A percentile compares a stretch with the other conserved stretches of the same genome.
Conservation (phyloP, 2,113 vertebrate species). For the Todiramphus chloris region DNA sequence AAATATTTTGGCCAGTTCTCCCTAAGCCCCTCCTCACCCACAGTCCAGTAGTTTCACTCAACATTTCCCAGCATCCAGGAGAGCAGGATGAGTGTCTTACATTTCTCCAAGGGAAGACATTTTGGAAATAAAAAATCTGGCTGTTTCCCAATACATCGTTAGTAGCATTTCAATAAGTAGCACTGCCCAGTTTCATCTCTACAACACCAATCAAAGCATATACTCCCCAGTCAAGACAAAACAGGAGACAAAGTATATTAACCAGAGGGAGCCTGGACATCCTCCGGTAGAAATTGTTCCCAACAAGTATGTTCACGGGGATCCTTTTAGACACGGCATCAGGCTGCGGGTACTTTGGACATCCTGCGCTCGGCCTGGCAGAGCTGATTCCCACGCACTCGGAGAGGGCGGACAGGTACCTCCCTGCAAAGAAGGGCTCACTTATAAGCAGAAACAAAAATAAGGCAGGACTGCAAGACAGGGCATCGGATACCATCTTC, state of each 20-base stretch:
- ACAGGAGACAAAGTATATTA: too few relatives aligned
- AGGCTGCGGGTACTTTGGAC: too few relatives aligned
- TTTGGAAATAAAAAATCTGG: background rate
- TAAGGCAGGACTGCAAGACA: background rate
- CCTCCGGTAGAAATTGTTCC: background rate
- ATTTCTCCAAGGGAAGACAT: background rate
- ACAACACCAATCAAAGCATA: background rate
- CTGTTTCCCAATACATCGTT: background rate
- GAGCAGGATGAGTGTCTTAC: background rate
- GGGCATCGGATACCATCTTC: background rate
- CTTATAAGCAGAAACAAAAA: background rate
- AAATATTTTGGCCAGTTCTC: background rate
- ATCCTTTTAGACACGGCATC: rapidly evolving
- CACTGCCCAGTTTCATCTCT: too few relatives aligned
- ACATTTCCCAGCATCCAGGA: rapidly evolving
- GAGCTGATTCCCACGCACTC: too few relatives aligned
- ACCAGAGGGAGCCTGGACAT: background rate
- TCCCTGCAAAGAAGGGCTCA: background rate
- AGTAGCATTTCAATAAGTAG: background rate
- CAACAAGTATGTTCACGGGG: rapidly evolving
- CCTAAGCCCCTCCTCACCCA: background rate
- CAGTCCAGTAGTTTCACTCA: background rate
- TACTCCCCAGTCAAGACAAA: background rate
- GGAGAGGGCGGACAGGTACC: background rate
- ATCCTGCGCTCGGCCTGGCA: too few relatives aligned